Percentiles rank a stretch among this genome's conserved stretches.
These are phyloP conservation scores for Zosterops lateralis DNA, from an alignment of 2,113 vertebrate species.

Conservation along the genomic window DNA sequence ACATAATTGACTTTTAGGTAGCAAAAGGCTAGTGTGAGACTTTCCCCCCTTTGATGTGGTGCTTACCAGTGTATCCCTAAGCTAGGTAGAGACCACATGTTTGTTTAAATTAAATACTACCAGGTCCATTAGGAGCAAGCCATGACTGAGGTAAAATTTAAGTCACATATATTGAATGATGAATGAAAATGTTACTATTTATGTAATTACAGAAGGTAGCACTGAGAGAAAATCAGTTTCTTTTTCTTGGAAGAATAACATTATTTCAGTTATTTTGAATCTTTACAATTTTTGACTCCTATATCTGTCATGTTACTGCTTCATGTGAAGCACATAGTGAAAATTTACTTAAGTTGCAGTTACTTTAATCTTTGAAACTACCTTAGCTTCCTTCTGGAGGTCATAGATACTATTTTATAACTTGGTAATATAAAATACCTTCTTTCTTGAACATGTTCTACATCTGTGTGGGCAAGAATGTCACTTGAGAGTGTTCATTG, in stretches of 20 bases:
- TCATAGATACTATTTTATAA: background rate
- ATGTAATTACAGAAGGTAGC: background rate
- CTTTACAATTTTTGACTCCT: background rate
- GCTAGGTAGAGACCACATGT: background rate
- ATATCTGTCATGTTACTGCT: background rate
- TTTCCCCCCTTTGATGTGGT: fast-evolving
- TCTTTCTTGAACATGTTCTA: background rate
- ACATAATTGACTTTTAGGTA: background rate
- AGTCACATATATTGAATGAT: background rate
- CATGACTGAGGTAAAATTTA: background rate
- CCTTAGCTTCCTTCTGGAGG: background rate
- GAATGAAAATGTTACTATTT: background rate
- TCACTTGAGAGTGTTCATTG: background rate
- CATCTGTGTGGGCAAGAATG: background rate
- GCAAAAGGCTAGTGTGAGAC: background rate
- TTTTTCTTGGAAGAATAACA: background rate
- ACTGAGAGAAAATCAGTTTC: background rate
- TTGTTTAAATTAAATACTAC: background rate
- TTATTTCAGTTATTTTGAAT: background rate
- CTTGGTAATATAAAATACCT: background rate
- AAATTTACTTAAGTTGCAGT: background rate
- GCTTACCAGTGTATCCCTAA: background rate
- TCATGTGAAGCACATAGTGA: background rate
- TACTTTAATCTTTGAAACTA: background rate
- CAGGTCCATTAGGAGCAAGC: background rate